These are phyloP conservation scores for Scaptodrosophila lebanonensis DNA, from an alignment of 1,140 invertebrate species.

Conservation along the genomic window DNA sequence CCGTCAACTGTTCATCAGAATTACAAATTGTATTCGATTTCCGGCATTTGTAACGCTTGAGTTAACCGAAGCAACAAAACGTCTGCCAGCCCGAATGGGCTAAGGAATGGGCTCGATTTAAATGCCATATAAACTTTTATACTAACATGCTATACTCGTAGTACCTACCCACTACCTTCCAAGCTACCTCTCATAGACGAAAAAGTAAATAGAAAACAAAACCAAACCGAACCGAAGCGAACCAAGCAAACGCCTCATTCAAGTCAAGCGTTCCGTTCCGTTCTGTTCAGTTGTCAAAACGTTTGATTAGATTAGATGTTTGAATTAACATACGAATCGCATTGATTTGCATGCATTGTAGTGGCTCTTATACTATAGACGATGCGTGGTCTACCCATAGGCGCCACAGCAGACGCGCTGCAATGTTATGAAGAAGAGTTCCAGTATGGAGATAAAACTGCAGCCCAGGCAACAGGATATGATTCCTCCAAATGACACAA, in stretches of 20 bases:
- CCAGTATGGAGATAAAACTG: no score
- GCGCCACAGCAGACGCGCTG: no score
- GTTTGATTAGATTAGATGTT: constrained; percentile 73
- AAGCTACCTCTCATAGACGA: no score
- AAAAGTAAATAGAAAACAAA: constrained; percentile 1
- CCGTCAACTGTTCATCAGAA: constrained; percentile 73
- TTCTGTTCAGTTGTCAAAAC: constrained; percentile 63
- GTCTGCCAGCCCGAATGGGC: neutral
- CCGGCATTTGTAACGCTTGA: constrained; percentile 76
- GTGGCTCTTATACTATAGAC: no score
- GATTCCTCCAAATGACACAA: no score
- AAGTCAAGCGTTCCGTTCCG: no score
- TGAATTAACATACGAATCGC: constrained; percentile 67
- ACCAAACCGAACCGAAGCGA: constrained; percentile 21
- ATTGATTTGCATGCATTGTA: no score
- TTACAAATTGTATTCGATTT: constrained; percentile 77
- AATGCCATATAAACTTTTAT: constrained; percentile 73
- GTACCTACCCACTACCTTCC: no score
- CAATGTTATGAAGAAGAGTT: no score
- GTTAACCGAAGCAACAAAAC: constrained; percentile 62
- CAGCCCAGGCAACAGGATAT: no score
- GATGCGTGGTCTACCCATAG: no score
- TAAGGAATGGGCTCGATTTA: constrained; percentile 41
- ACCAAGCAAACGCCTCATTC: constrained; percentile 49
- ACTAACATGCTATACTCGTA: constrained; percentile 65